Evolutionary conservation across 2,888 invertebrate species (phyloP).

Genomic region (Electrophaes corylata): DNA sequence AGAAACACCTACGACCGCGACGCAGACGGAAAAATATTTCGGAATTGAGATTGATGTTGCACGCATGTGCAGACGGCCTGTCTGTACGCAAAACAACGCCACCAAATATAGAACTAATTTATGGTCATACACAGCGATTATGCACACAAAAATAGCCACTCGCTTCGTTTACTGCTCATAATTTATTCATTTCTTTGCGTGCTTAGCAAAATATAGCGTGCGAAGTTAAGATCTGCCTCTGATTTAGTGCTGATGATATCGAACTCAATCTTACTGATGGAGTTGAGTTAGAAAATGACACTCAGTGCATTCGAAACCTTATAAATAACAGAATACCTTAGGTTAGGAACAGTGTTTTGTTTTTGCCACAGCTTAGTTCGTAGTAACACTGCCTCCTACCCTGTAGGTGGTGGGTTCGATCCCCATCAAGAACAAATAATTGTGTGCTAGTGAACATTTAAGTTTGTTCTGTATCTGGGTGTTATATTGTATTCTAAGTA

Average conservation of each 20-base stretch:
- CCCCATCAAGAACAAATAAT: no score
- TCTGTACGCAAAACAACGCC: conserved; percentile 80
- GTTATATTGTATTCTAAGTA: no score
- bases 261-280: conserved; percentile 31
- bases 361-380: neutral
- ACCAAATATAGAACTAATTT: conserved; percentile 83
- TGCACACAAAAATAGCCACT: conserved; percentile 70
- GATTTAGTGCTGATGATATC: conserved; percentile 43
- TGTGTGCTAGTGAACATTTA: no score
- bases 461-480: no score
- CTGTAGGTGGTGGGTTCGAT: no score
- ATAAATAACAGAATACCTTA: neutral
- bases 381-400: no score
- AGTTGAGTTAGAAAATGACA: conserved; percentile 25
- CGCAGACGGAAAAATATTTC: conserved; percentile 81
- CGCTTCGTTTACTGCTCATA: conserved; percentile 63
- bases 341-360: neutral
- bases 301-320: conserved; percentile 3
- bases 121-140: conserved; percentile 82
- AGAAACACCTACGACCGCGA: conserved; percentile 39
- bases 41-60: conserved; percentile 83
- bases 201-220: conserved; percentile 45
- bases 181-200: conserved; percentile 60
- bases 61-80: conserved; percentile 83
- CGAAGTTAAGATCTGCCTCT: conserved; percentile 43